Evolutionary conservation across 2,797 vertebrate genomes (phyloP), one percentile per base, ranked within the genome.

Genomic region (Eulemur coronatus): DNA sequence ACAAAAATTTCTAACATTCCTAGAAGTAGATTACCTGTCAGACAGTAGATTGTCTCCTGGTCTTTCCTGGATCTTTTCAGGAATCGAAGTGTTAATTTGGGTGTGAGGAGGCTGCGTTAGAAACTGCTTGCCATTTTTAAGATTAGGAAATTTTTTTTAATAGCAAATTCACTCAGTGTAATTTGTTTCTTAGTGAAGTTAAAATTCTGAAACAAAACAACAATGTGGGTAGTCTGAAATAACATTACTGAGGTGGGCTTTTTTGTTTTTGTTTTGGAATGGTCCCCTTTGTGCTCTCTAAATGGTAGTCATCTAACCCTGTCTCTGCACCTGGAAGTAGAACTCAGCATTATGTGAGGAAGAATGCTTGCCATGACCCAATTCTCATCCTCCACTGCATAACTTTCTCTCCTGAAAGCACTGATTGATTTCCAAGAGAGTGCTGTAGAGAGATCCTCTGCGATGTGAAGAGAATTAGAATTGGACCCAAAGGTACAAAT

Each of bases 361-460:
- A 95, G 93, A 94, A 92, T 55, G 91, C 93, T 84, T 13, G 5
- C 93, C 86, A 59, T 89, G 96, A 96, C 97, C 97, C 90, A 97
- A 79, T 97, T 98, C 97, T 95, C 93, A 55, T 94, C 82, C 43
- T 69, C 41, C 30, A 15, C 88, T 35, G 57, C 93, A 52, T 85
- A 93, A 63, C 67, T 96, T 70, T 94, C 96, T 86, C 81, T 89
- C 57, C 89, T 97, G 95, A 97, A 97, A 98, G 97, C 89, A 6
- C 96, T 84, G 96, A 98, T 93, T 97, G 97, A 97, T 95, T 96
- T 96, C 97, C 94, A 92, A 97, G 93, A 73, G 22, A 78, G 90
- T 0, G 4, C 65, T 84, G 93, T 89, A 61, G 67, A 78, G 75
- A 78, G 79, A 89, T 90, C 24, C 0, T 69, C 85, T 78, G 92